These are phyloP conservation scores for Vicugna pacos DNA, from an alignment of 2,113 vertebrate genomes.

Conservation along the genomic window DNA sequence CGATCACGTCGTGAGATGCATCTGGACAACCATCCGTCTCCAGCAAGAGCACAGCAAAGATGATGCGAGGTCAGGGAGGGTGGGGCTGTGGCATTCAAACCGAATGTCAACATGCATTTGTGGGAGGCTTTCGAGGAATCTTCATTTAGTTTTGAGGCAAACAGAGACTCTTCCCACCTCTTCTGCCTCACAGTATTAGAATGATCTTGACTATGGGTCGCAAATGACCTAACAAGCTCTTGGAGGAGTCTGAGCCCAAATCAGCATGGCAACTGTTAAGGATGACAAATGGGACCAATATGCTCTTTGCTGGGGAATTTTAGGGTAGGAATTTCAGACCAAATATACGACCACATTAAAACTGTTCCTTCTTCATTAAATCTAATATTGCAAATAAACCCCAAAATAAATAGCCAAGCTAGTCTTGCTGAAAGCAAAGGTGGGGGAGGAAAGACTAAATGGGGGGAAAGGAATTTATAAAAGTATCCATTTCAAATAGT, in stretches of 20 bases:
- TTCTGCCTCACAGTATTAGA: constrained; percentile 33
- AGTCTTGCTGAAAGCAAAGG: not conserved
- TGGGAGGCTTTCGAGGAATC: not conserved
- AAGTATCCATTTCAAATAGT: not conserved
- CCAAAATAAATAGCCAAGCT: not conserved
- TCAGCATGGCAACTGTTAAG: not conserved
- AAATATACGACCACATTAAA: constrained; percentile 10
- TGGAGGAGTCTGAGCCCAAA: constrained; percentile 2
- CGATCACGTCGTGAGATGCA: not conserved
- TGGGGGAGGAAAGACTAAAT: not conserved
- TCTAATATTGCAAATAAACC: not conserved
- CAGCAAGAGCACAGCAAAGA: not conserved
- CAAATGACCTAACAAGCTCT: constrained; percentile 63
- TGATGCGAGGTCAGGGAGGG: not conserved
- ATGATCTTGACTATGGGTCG: constrained; percentile 49
- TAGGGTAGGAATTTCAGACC: constrained; percentile 1
- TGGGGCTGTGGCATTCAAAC: not conserved
- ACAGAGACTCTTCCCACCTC: constrained; percentile 15
- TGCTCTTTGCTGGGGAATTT: not conserved
- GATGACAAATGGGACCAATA: constrained; percentile 56
- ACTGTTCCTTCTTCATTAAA: not conserved
- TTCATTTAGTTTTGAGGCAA: not conserved
- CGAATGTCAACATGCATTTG: not conserved
- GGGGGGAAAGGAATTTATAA: not conserved
- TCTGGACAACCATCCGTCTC: constrained; percentile 16